A percentile compares a stretch with the other conserved stretches of the same genome.
These are phyloP conservation scores for Candoia aspera DNA, from an alignment of 2,113 vertebrate species.

Conservation along the genomic window DNA sequence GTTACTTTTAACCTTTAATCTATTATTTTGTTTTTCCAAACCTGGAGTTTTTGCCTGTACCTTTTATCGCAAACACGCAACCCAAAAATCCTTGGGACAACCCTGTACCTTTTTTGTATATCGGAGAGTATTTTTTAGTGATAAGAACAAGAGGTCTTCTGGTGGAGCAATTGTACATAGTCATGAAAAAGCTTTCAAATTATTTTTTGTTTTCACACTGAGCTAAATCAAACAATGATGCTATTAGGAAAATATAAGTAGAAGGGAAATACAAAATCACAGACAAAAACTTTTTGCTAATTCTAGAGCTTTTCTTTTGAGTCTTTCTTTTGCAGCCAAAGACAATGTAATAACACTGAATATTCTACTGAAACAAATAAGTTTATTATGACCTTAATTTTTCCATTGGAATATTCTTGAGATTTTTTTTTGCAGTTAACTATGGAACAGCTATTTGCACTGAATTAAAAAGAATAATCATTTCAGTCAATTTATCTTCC, in stretches of 20 bases:
- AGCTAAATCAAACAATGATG: neutral
- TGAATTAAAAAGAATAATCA: neutral
- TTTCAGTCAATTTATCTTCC: neutral
- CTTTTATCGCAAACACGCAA: neutral
- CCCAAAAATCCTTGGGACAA: conserved; percentile 4
- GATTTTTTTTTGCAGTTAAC: neutral
- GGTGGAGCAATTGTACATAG: conserved; percentile 5
- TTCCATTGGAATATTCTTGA: neutral
- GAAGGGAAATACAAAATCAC: neutral
- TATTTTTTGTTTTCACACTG: neutral
- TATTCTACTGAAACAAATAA: neutral
- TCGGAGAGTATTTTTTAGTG: neutral
- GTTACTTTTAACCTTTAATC: neutral
- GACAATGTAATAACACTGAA: neutral
- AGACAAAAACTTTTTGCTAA: neutral
- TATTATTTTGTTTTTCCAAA: neutral
- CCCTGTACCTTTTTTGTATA: neutral
- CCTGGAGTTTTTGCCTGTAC: neutral
- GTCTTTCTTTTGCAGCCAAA: neutral
- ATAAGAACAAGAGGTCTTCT: neutral
- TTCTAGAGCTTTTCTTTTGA: conserved; percentile 3
- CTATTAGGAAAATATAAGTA: neutral
- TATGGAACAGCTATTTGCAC: neutral
- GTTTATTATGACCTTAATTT: conserved; percentile 16
- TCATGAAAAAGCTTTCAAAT: neutral